phyloP scores from a whole-genome alignment of 53 echinoderm and acorn worm genomes.

The Holothuria scabra region DNA sequence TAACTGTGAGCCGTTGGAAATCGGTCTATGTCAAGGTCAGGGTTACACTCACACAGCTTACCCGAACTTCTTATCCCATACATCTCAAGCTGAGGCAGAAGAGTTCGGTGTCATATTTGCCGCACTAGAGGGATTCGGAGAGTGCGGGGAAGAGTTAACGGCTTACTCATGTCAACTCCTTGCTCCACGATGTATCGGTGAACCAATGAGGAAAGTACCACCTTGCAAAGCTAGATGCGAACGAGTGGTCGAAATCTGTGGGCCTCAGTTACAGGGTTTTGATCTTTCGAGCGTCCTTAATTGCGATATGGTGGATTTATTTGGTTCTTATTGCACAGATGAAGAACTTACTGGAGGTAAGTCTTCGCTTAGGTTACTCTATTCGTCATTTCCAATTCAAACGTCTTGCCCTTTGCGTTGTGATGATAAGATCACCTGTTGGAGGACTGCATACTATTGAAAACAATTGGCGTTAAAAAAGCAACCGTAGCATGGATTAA shows the following conservation, averaged over 20 bases:
- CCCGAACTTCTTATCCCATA: constrained; percentile 56
- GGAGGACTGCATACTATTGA: too few relatives aligned
- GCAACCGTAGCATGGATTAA: too few relatives aligned
- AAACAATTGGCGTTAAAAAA: too few relatives aligned
- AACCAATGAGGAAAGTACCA: constrained; percentile 25
- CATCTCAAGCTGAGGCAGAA: constrained; percentile 2
- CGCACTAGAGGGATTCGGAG: background rate
- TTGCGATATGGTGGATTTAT: background rate
- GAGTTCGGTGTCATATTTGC: background rate
- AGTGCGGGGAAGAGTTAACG: background rate
- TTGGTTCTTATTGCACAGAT: constrained; percentile 22
- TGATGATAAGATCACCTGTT: too few relatives aligned
- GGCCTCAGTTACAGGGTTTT: background rate
- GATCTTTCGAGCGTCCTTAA: background rate
- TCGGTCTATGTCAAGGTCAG: constrained; percentile 29
- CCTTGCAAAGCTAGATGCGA: constrained; percentile 6
- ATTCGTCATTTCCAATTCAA: too few relatives aligned
- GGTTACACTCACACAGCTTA: constrained; percentile 58
- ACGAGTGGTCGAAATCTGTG: background rate
- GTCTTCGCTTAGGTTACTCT: too few relatives aligned
- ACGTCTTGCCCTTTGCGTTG: too few relatives aligned
- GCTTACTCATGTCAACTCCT: constrained; percentile 28
- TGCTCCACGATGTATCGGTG: constrained; percentile 18
- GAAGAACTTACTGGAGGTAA: too few relatives aligned
- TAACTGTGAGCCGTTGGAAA: constrained; percentile 29